Conservation (phyloP, 2,113 vertebrate species). For the Lycaon pictus region DNA sequence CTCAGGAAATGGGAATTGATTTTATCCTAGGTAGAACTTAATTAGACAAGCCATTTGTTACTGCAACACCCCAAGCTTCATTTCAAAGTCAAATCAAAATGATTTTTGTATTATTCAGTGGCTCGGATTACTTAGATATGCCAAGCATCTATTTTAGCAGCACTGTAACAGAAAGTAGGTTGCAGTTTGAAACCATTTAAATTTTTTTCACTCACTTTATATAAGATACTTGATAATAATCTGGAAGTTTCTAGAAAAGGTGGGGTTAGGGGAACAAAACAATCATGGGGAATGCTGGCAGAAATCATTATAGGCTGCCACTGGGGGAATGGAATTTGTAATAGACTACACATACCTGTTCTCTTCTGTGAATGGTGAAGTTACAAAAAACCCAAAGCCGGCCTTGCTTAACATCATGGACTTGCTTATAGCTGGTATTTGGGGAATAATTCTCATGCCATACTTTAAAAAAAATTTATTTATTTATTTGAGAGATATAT, state of each 20-base stretch:
- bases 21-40: slow-evolving; percentile 50
- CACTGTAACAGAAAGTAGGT: background rate
- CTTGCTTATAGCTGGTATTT: background rate
- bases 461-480: background rate
- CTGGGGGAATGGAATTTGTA: background rate
- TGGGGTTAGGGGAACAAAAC: background rate
- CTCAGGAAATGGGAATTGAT: slow-evolving; percentile 50
- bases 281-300: background rate
- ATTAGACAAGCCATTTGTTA: slow-evolving; percentile 34
- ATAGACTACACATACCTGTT: background rate
- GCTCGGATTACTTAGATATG: background rate
- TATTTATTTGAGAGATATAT: background rate
- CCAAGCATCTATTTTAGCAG: background rate
- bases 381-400: background rate
- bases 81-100: slow-evolving; percentile 62
- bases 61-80: slow-evolving; percentile 36
- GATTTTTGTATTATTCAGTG: background rate
- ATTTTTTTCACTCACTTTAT: background rate
- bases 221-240: background rate
- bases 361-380: background rate
- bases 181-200: background rate
- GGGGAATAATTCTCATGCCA: background rate
- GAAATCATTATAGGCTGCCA: background rate
- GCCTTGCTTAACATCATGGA: background rate
- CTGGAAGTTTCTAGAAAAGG: background rate